Evolutionary conservation across 2,888 invertebrate genomes (phyloP), one percentile per base, ranked within the genome.

Genomic region (Sminthurides aquaticus): DNA sequence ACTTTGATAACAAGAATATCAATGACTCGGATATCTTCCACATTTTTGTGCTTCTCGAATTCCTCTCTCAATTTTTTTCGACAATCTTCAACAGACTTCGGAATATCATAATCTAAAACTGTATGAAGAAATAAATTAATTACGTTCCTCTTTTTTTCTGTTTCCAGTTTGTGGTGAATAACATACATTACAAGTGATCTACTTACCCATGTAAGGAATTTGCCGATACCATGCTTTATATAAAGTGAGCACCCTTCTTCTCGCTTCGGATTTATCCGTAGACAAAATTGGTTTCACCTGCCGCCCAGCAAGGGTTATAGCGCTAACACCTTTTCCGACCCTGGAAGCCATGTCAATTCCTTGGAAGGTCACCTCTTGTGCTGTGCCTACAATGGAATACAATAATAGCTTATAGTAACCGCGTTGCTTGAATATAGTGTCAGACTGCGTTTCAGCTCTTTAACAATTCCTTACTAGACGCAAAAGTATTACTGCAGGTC

Each of bases 161-260:
- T 48, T 49, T 49, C n/a, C 43, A 8, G 43, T 43, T 18, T 11
- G 18, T 43, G 8, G 8, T 43, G 18, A 18, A 43, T 43, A 43
- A 43, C 8, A 18, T 11, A 43, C 43, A 18, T 43, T 43, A 11
- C 43, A 26, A 24, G 22, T 20, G n/a, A n/a, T n/a, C 20, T 43
- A 82, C 86, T 82, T 82, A 93, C 95, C 86, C 76, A 94, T 84
- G 78, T 87, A 87, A 5, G 95, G 95, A 68, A 94, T 83, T 80
- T 94, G 91, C 71, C 95, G 87, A 80, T 89, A 91, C 94, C 96
- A 97, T 64, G 93, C 88, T 81, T 89, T 92, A 79, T 96, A 97
- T 64, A 97, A 82, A 79, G 86, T 90, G 8, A 95, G 77, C 1
- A 91, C 95, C 78, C 94, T 84, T 77, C 84, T 84, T 75, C 85